These are phyloP conservation scores for Tenthredo livida DNA, from an alignment of 2,888 invertebrate genomes.

Conservation along the genomic window DNA sequence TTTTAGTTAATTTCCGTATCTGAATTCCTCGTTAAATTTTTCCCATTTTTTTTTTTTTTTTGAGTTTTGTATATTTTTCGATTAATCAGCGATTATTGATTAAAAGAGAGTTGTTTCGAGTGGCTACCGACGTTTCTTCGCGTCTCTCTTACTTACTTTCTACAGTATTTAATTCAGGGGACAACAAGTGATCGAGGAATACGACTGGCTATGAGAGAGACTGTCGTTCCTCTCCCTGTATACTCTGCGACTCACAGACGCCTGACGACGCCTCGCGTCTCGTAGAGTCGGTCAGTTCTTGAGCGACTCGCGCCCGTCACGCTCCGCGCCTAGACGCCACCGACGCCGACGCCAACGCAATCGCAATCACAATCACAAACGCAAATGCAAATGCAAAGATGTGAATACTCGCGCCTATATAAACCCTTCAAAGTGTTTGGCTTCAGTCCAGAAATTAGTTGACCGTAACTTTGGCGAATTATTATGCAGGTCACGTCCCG, in stretches of 20 bases:
- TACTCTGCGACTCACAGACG: slow-evolving; percentile 35
- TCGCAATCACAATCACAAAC: neutral
- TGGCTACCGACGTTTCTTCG: neutral
- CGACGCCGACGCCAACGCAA: slow-evolving; percentile 33
- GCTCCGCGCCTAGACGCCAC: slow-evolving; percentile 49
- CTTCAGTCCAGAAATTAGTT: slow-evolving; percentile 34
- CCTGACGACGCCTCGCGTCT: slow-evolving; percentile 51
- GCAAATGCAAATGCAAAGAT: slow-evolving; percentile 4
- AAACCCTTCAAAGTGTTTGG: slow-evolving; percentile 41
- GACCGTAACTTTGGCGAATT: slow-evolving; percentile 29
- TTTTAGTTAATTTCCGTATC: neutral
- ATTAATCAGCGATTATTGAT: neutral
- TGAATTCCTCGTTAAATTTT: neutral
- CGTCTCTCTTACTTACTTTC: slow-evolving; percentile 11
- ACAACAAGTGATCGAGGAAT: slow-evolving; percentile 48
- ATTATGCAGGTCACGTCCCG: slow-evolving; percentile 47
- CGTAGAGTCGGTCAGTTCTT: slow-evolving; percentile 61
- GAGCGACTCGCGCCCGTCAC: slow-evolving; percentile 61
- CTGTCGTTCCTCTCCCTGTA: slow-evolving; percentile 47
- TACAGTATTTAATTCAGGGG: slow-evolving; percentile 16
- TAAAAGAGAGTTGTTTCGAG: neutral
- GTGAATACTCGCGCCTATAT: slow-evolving; percentile 29
- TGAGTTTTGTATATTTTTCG: neutral
- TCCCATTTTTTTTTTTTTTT: neutral
- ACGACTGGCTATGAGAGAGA: slow-evolving; percentile 34